Conservation (phyloP, 2,888 invertebrate species). For the Silvanus unidentatus region DNA sequence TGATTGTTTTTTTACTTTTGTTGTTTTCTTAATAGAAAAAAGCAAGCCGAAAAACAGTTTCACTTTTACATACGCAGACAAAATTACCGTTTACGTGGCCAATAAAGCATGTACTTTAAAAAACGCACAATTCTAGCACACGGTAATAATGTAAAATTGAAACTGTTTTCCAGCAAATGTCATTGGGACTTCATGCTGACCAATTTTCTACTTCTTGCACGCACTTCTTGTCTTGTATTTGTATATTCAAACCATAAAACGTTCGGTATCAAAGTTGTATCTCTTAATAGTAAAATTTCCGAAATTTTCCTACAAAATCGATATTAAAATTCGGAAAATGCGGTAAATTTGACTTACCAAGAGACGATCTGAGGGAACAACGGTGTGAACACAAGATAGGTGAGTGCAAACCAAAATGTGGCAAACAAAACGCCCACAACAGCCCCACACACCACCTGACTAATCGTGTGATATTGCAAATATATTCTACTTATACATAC, state of each 20-base stretch:
- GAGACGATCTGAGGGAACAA: slow-evolving; percentile 78
- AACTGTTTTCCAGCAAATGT: slow-evolving; percentile 55
- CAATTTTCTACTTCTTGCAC: slow-evolving; percentile 72
- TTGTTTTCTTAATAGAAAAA: no score
- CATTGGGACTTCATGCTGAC: slow-evolving; percentile 79
- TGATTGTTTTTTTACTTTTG: no score
- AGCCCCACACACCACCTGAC: slow-evolving; percentile 76
- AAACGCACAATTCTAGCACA: slow-evolving; percentile 30
- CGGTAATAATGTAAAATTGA: slow-evolving; percentile 34
- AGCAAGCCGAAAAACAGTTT: slow-evolving; percentile 10
- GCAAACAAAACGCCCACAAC: slow-evolving; percentile 69
- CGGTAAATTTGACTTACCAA: no score
- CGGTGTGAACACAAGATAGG: slow-evolving; percentile 75
- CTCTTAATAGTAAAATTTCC: slow-evolving; percentile 78
- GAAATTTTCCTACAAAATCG: slow-evolving; percentile 67
- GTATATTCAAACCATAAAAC: slow-evolving; percentile 92
- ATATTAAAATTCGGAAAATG: no score
- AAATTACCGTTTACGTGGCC: slow-evolving; percentile 48
- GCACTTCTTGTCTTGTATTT: slow-evolving; percentile 75
- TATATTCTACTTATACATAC: slow-evolving; percentile 73
- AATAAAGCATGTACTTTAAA: slow-evolving; percentile 38
- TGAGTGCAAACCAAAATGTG: slow-evolving; percentile 73
- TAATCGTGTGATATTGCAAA: slow-evolving; percentile 76
- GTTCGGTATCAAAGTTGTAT: slow-evolving; percentile 86
- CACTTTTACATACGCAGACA: slow-evolving; percentile 11